Evolutionary conservation across 2,888 invertebrate species (phyloP), one percentile per base, ranked within the genome.

Genomic region (Autographa pulchrina): DNA sequence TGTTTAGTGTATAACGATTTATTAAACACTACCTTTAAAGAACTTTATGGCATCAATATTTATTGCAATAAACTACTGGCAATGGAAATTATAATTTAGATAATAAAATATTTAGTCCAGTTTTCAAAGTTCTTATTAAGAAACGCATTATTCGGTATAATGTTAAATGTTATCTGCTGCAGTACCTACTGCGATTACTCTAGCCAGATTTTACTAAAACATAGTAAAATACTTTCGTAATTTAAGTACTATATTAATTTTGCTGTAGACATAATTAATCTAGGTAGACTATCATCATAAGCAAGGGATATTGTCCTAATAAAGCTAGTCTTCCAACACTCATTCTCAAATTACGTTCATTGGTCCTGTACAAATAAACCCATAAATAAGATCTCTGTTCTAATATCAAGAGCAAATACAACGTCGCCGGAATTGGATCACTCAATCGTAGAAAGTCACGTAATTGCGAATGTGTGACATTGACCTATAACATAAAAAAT

Each of bases 401-500:
- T 81, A 77, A 84, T 86, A 86, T 71, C 20, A 20, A 54, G 73
- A 72, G 68, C 69, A 82, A 83, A 85, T 78, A 81, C 75, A 43
- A 41, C 70, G 48, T 43, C 32, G 11, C 65, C 63, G 20, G 31
- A 66, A 85, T 72, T 63, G 75, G 85, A 85, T 86, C 77, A 79
- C 62, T 75, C 75, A 83, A 79, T 82, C 67, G 69, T 74, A 65
- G 38, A 63, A 76, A 69, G 68, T 20, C 54, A 25, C 54, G 54
- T 82, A 77, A 86, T 83, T 81, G 78, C 78, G 65, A 77, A 83
- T 84, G 81, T 85, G 82, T 80, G 71, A 75, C n/a, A 61, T 61
- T 61, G 77, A 82, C 77, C 77, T 75, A 75, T 77, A 77, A 64
- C 75, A 68, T 68, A 38, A 9, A 74, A 68, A 72, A 64, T 60